Evolutionary conservation across 2,113 vertebrate genomes (phyloP).

Genomic region (Cheirogaleus medius): DNA sequence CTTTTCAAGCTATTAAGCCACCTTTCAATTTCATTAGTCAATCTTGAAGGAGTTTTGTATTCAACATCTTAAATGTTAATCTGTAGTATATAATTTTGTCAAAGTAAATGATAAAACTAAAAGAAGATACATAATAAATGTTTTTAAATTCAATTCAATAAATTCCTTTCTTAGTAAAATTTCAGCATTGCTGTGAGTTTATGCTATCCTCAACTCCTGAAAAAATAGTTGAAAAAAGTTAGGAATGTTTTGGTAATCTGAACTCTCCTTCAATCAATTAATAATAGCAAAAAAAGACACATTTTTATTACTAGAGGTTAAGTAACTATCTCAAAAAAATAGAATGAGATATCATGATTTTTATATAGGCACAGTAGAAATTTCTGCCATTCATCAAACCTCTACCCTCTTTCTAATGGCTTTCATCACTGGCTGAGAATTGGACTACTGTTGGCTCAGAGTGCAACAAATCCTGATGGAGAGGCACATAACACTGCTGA

Average conservation of each 20-base stretch:
- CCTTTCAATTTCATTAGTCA: constrained; percentile 52
- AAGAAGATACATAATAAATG: neutral
- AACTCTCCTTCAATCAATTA: neutral
- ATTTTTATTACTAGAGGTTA: neutral
- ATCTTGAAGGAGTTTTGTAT: constrained; percentile 47
- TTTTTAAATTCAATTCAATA: constrained; percentile 32
- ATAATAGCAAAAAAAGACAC: neutral
- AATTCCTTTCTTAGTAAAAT: neutral
- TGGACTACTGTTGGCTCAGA: neutral
- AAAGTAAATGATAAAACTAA: constrained; percentile 58
- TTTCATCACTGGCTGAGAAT: neutral
- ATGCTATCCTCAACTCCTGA: neutral
- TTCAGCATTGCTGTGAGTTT: neutral
- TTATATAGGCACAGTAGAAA: neutral
- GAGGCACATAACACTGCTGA: neutral
- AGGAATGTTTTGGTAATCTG: neutral
- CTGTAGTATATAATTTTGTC: constrained; percentile 43
- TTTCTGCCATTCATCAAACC: neutral
- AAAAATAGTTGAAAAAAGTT: neutral
- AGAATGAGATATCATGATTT: neutral
- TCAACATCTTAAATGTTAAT: constrained; percentile 48
- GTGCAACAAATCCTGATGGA: neutral
- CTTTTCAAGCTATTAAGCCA: constrained; percentile 51
- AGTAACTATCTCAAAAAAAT: neutral
- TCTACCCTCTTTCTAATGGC: neutral